phyloP scores from a whole-genome alignment of 1,140 invertebrate genomes.

The Dryas iulia region DNA sequence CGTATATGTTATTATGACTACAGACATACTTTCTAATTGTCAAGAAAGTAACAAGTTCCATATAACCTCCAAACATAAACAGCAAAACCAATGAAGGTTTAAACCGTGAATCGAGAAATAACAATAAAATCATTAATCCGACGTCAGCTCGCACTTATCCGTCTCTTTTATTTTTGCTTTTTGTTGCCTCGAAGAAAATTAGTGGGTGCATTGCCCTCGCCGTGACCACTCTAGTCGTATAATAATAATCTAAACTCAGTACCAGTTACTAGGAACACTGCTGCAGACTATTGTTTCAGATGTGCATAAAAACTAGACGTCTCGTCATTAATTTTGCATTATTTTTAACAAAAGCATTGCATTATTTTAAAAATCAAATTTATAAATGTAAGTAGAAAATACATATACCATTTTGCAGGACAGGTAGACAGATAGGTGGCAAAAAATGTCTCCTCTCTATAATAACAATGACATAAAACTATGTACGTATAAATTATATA shows the following conservation, averaged over 20 bases:
- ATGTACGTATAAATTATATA: too few species aligned
- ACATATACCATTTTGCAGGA: too few species aligned
- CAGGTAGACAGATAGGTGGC: too few species aligned
- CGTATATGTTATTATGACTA: too few species aligned
- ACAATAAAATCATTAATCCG: background rate
- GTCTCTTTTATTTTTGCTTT: background rate
- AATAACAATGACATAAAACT: too few species aligned
- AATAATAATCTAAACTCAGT: constrained; percentile 19
- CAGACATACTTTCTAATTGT: background rate
- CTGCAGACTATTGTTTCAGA: background rate
- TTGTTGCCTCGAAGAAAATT: constrained; percentile 26
- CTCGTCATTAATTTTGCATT: background rate
- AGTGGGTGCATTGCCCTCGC: constrained; percentile 30
- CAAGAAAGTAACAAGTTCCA: background rate
- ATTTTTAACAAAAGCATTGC: too few species aligned
- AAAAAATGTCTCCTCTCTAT: too few species aligned
- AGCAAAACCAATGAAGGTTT: background rate
- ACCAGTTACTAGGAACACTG: background rate
- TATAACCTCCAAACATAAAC: background rate
- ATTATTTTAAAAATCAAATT: too few species aligned
- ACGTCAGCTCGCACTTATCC: background rate
- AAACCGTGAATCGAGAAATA: background rate
- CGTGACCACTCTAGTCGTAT: constrained; percentile 32
- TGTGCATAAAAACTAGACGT: background rate
- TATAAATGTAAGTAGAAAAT: too few species aligned